These are phyloP conservation scores for Drosophila ezoana DNA, from an alignment of 2,888 invertebrate genomes.

Conservation along the genomic window DNA sequence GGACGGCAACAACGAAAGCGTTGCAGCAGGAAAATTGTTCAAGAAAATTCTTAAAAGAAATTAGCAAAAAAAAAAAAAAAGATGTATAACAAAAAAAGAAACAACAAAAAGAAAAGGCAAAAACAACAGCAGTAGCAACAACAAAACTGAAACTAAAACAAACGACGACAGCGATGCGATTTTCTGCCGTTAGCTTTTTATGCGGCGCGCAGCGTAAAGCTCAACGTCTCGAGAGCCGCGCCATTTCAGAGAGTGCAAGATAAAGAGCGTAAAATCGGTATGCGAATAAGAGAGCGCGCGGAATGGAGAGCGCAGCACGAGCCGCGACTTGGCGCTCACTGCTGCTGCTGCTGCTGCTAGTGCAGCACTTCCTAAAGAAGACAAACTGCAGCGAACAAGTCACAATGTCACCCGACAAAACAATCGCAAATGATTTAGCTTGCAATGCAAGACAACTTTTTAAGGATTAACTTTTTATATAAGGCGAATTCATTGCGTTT, in stretches of 20 bases:
- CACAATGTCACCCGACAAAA: constrained; percentile 51
- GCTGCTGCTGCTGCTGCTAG: constrained; percentile 14
- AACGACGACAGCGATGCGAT: constrained; percentile 60
- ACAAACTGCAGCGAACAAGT: constrained; percentile 59
- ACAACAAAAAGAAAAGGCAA: constrained; percentile 7
- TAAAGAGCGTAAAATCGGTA: constrained; percentile 35
- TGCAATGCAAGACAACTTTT: background rate
- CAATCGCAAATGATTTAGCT: constrained; percentile 13
- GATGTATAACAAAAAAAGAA: constrained; percentile 8
- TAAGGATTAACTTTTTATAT: too few relatives aligned
- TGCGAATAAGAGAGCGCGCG: constrained; percentile 28
- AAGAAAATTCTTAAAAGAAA: constrained; percentile 76
- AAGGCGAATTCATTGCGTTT: too few relatives aligned
- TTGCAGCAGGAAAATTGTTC: constrained; percentile 65
- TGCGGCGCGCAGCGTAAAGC: constrained; percentile 55
- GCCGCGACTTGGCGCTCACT: constrained; percentile 66
- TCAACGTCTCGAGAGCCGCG: constrained; percentile 47
- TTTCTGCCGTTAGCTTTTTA: constrained; percentile 72
- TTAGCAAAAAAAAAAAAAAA: constrained; percentile 57
- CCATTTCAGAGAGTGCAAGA: constrained; percentile 38
- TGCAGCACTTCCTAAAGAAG: constrained; percentile 59
- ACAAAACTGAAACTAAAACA: constrained; percentile 45
- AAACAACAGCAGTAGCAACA: constrained; percentile 26
- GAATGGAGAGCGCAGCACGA: constrained; percentile 41
- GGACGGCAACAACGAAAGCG: constrained; percentile 54